These are phyloP conservation scores for Chiloscyllium plagiosum DNA, from an alignment of 2,113 vertebrate genomes.

Conservation along the genomic window DNA sequence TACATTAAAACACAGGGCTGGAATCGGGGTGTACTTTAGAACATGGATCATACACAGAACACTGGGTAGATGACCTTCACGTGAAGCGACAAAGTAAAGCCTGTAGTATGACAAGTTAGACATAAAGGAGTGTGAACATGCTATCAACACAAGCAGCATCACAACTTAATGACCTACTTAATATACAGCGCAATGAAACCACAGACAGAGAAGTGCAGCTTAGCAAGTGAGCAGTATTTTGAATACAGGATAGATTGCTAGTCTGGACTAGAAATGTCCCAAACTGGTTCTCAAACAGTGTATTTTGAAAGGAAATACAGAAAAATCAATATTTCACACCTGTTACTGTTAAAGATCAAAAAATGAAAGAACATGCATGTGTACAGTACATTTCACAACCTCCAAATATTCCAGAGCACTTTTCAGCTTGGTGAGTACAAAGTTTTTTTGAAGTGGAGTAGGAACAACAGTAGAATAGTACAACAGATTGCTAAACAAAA, in stretches of 20 bases:
- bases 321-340: not conserved
- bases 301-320: not conserved
- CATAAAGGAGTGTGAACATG: too few relatives aligned
- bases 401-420: too few relatives aligned
- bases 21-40: slow-evolving; percentile 63
- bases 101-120: slow-evolving; percentile 44
- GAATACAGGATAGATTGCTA: not conserved
- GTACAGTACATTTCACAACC: not conserved
- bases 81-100: slow-evolving; percentile 69
- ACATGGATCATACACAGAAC: slow-evolving; percentile 69
- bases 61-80: slow-evolving; percentile 66
- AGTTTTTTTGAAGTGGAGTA: too few relatives aligned
- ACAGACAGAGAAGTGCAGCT: not conserved
- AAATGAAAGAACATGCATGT: not conserved
- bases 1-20: slow-evolving; percentile 69
- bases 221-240: not conserved
- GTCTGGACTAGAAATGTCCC: not conserved
- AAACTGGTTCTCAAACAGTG: not conserved
- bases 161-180: not conserved
- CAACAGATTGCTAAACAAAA: too few relatives aligned
- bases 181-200: not conserved
- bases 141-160: not conserved
- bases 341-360: not conserved
- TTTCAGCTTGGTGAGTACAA: not conserved
- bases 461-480: too few relatives aligned